Conservation (phyloP, 2,888 invertebrate species). For the Noctua pronuba region DNA sequence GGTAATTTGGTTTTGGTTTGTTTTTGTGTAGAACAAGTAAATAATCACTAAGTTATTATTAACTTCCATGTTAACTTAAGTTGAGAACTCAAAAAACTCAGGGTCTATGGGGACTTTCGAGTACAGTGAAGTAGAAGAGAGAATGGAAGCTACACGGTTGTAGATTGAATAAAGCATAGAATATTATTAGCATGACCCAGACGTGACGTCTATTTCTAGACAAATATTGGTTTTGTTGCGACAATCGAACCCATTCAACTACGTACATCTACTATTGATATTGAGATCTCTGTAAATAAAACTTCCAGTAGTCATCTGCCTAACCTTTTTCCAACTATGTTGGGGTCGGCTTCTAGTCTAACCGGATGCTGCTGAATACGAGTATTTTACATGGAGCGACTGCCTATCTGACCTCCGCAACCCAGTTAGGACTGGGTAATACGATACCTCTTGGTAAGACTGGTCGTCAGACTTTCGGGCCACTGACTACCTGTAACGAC, state of each 20-base stretch:
- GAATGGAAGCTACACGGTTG: background rate
- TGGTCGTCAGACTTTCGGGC: no score
- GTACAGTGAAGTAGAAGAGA: background rate
- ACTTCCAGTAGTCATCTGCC: no score
- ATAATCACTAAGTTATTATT: background rate
- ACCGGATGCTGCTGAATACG: no score
- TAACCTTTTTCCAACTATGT: no score
- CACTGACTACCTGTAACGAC: no score
- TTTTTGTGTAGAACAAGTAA: background rate
- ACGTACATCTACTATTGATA: no score
- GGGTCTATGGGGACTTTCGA: background rate
- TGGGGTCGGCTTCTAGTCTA: no score
- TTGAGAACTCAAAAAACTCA: background rate
- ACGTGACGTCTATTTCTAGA: constrained; percentile 12
- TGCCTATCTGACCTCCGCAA: no score
- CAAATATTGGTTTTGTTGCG: constrained; percentile 25
- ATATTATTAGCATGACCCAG: background rate
- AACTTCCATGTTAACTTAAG: background rate
- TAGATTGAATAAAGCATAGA: background rate
- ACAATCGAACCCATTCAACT: background rate
- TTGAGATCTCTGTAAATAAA: no score
- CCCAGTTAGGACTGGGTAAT: no score
- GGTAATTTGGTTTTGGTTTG: background rate
- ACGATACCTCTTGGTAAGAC: no score
- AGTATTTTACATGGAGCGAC: no score